Evolutionary conservation across 2,113 vertebrate species (phyloP), one percentile per base, ranked within the genome.

Genomic region (Melospiza georgiana): DNA sequence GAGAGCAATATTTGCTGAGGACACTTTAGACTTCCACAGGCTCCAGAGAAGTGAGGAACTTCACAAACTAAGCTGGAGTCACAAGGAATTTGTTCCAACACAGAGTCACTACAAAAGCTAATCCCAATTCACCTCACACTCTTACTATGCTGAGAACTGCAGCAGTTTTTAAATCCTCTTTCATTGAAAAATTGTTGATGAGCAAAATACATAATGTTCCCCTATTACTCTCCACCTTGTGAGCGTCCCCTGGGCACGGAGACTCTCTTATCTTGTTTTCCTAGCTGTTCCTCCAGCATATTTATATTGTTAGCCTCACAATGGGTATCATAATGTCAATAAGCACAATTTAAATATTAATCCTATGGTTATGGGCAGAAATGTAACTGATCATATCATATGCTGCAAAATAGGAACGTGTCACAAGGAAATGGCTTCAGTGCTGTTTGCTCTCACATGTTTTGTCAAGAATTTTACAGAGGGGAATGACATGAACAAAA

Each of bases 241-340:
- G 48, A 24, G 24, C 0, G 0, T 95, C 93, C 94, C 93, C 59
- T 76, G 93, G 89, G 95, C 86, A 68, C 15, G 46, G 23, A 67
- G 69, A 92, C 27, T 75, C 33, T 48, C 90, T 96, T 97, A 97
- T 96, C 97, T 94, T 91, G 66, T 80, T 94, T 96, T 93, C 57
- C 69, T 93, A 92, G 95, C 82, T 97, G 94, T 39, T 97, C 61
- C 82, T 82, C 14, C 5, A 88, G 76, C 65, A 37, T 72, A 94
- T 93, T 93, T 94, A 66, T 84, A 86, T 75, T 95, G 86, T 90
- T 83, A 62, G n/a, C 44, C 66, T 94, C 67, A 84, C 90, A 94
- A 85, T 75, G 92, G 78, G 62, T 72, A 94, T 91, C 89, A 66
- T 90, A 93, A 93, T 90, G 87, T 95, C 93, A 97, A 93, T 91